Conservation (phyloP, 2,888 invertebrate genomes). For the Alsophila aescularia region DNA sequence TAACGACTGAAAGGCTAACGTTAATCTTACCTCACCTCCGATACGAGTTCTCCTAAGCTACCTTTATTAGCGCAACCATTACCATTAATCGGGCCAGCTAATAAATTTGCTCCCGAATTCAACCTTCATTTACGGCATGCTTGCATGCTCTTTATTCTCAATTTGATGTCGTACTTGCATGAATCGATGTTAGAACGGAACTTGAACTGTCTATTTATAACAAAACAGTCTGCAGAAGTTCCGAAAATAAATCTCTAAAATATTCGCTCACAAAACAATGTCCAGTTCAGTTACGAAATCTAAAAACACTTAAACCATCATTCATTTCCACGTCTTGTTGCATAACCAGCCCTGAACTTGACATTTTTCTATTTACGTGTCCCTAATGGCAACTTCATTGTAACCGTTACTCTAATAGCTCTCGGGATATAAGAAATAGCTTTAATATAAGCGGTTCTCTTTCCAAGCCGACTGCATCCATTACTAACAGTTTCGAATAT, state of each 20-base stretch:
- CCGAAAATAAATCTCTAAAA: slow-evolving; percentile 18
- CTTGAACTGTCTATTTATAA: slow-evolving; percentile 26
- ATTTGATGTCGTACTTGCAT: slow-evolving; percentile 39
- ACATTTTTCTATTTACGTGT: slow-evolving; percentile 33
- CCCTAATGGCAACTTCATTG: slow-evolving; percentile 25
- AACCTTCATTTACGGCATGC: slow-evolving; percentile 49
- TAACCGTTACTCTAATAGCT: slow-evolving; percentile 22
- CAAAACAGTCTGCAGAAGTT: slow-evolving; percentile 17
- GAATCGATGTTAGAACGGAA: slow-evolving; percentile 32
- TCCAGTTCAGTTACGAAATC: slow-evolving; percentile 26
- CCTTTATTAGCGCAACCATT: slow-evolving; percentile 57
- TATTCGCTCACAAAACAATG: slow-evolving; percentile 20
- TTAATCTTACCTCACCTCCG: slow-evolving; percentile 60
- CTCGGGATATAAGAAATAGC: slow-evolving; percentile 31
- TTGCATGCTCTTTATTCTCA: slow-evolving; percentile 44
- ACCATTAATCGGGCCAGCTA: slow-evolving; percentile 47
- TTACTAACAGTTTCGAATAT: slow-evolving; percentile 26
- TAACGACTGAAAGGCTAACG: slow-evolving; percentile 58
- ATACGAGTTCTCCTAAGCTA: slow-evolving; percentile 55
- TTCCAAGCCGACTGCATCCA: slow-evolving; percentile 28
- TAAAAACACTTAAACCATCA: slow-evolving; percentile 16
- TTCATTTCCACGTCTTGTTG: slow-evolving; percentile 20
- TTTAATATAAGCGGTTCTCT: slow-evolving; percentile 25
- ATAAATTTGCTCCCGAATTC: slow-evolving; percentile 42
- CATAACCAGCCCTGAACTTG: slow-evolving; percentile 29